phyloP scores from a whole-genome alignment of 2,113 vertebrate species.

The Myotis yumanensis region DNA sequence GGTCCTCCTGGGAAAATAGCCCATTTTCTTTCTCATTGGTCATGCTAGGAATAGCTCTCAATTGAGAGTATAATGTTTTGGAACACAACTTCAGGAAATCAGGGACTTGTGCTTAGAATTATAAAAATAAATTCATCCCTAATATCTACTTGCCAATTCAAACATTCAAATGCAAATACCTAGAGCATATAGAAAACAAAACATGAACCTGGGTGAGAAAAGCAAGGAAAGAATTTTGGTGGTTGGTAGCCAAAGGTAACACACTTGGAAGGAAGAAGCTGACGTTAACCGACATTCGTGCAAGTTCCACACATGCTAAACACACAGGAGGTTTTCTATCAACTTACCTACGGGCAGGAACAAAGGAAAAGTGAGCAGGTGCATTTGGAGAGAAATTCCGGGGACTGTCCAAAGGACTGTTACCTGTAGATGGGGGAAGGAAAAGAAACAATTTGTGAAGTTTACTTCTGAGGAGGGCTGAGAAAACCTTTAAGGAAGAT shows the following conservation, averaged over 20 bases:
- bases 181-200: not conserved
- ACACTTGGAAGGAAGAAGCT: not conserved
- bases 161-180: constrained; percentile 38
- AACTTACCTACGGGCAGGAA: constrained; percentile 95
- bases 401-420: constrained; percentile 97
- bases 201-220: not conserved
- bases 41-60: not conserved
- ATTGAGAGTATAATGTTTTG: not conserved
- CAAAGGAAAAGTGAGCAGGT: constrained; percentile 97
- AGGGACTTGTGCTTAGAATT: not conserved
- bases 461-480: not conserved
- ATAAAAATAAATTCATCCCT: constrained; percentile 37
- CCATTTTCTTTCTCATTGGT: not conserved
- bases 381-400: constrained; percentile 98
- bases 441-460: not conserved
- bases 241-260: not conserved
- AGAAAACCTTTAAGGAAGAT: not conserved
- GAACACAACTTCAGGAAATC: not conserved
- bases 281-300: not conserved
- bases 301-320: not conserved
- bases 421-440: constrained; percentile 84
- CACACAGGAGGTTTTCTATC: constrained; percentile 24
- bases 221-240: constrained; percentile 12
- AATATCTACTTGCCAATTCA: not conserved
- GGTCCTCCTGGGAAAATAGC: not conserved